phyloP scores from a whole-genome alignment of 1,140 invertebrate species.

The Elymnias hypermnestra region DNA sequence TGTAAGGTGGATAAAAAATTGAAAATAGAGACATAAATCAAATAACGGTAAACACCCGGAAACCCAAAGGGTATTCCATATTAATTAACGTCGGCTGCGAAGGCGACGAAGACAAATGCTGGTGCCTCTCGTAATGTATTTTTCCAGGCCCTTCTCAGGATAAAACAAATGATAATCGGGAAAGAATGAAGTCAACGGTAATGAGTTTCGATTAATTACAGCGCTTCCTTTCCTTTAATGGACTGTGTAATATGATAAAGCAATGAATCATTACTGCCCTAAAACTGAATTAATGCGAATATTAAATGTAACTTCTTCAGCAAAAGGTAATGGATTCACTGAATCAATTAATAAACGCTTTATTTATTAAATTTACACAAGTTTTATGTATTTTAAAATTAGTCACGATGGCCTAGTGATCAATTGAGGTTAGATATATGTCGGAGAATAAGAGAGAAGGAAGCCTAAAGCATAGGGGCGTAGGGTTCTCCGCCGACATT shows the following conservation, averaged over 20 bases:
- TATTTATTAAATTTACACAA: too few species aligned
- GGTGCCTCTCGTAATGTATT: conserved; percentile 65
- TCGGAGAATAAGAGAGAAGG: too few species aligned
- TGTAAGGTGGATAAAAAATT: too few species aligned
- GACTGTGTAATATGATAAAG: conserved; percentile 32
- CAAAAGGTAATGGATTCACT: too few species aligned
- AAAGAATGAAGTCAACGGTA: conserved; percentile 73
- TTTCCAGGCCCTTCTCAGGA: conserved; percentile 59
- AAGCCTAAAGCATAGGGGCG: too few species aligned
- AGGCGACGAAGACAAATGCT: conserved; percentile 72
- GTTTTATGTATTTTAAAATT: too few species aligned
- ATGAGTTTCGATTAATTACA: conserved; percentile 64
- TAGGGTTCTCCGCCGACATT: too few species aligned
- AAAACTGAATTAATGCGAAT: too few species aligned
- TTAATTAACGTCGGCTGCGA: conserved; percentile 66
- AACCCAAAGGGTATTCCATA: conserved; percentile 72
- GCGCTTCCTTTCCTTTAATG: conserved; percentile 28
- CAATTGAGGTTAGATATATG: too few species aligned
- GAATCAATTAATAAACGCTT: too few species aligned
- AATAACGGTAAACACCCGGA: conserved; percentile 55
- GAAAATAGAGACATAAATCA: conserved; percentile 63
- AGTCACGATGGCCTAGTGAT: too few species aligned
- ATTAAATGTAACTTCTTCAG: too few species aligned
- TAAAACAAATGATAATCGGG: conserved; percentile 74
- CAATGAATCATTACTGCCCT: conserved; percentile 21